These are phyloP conservation scores for Amyelois transitella DNA, from an alignment of 1,140 invertebrate genomes.

Conservation along the genomic window DNA sequence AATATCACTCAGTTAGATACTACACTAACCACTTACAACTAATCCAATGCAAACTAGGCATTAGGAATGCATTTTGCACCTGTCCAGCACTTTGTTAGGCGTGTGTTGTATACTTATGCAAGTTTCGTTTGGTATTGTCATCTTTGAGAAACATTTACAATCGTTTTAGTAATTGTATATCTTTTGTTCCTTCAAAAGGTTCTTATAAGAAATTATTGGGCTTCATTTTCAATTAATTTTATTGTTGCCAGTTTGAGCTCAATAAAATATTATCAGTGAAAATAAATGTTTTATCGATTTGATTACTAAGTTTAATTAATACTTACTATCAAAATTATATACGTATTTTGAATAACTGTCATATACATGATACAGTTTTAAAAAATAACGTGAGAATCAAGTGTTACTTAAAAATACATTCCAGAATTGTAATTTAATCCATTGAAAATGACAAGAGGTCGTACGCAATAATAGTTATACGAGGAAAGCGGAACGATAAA, in stretches of 20 bases:
- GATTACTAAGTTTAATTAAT: no score
- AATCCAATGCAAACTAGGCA: slow-evolving; percentile 13
- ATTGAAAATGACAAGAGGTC: slow-evolving; percentile 12
- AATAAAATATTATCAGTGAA: no score
- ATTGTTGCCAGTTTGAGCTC: no score
- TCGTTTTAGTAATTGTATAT: background rate
- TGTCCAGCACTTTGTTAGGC: slow-evolving; percentile 44
- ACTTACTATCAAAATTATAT: no score
- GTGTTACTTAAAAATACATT: background rate
- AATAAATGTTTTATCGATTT: no score
- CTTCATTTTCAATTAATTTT: background rate
- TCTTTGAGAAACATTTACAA: slow-evolving; percentile 4
- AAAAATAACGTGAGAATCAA: background rate
- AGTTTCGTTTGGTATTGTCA: slow-evolving; percentile 11
- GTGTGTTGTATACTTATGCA: background rate
- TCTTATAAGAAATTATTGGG: background rate
- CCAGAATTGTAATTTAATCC: background rate
- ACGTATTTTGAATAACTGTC: no score
- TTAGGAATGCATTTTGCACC: slow-evolving; percentile 33
- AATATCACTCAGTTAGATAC: no score
- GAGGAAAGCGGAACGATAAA: slow-evolving; percentile 63
- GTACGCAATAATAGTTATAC: slow-evolving; percentile 49
- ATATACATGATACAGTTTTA: no score
- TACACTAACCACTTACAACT: background rate
- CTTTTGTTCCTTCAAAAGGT: background rate